Base-by-base conservation (phyloP, 2,888 invertebrate genomes). In the Drosophila barbarae region DNA sequence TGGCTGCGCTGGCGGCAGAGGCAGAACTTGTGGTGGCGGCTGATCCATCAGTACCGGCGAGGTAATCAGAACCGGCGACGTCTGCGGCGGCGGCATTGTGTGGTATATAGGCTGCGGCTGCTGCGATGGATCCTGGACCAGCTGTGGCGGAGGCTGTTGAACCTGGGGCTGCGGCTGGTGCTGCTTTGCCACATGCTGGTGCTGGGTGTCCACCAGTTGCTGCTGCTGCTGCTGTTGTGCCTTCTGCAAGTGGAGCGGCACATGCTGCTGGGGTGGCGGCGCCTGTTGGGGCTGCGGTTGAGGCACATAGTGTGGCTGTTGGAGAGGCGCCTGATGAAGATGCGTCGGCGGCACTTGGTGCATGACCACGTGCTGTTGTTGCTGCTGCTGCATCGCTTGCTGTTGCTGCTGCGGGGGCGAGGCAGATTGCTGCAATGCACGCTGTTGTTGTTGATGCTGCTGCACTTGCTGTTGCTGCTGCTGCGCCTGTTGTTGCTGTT, bases 281-380 rank as follows among this genome's bases (percentile, higher is more conserved):
- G 69, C 83, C 44, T 78, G 79, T 36, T 86, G 87, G 12, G 84
- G 85, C 30, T 86, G 87, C 50, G 85, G 86, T 30, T 84, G 81
- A 51, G 88, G 86, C 68, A 86, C 88, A 72, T 87, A 87, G 51
- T 85, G 82, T 51, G 80, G 87, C 69, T 89, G 88, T 34, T 88
- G 60, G 56, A 72, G 68, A 13, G 77, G 51, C 58, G 72, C 60
- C 58, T 82, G 79, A 23, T 82, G 88, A 67, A 71, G 66, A 39
- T 82, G 77, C 79, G 75, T 44, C 55, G 65, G 75, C 28, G 80
- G 80, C 54, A 72, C 77, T 55, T 74, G 76, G 63, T 77, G 76
- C 58, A 76, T 58, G 35, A 80, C 50, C 56, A 80, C 81, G 52
- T 86, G 86, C 67, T 88, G 74, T 35, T 88, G 74, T n/a, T 72